Evolutionary conservation across 2,797 vertebrate genomes (phyloP).

Genomic region (Falco rusticolus): DNA sequence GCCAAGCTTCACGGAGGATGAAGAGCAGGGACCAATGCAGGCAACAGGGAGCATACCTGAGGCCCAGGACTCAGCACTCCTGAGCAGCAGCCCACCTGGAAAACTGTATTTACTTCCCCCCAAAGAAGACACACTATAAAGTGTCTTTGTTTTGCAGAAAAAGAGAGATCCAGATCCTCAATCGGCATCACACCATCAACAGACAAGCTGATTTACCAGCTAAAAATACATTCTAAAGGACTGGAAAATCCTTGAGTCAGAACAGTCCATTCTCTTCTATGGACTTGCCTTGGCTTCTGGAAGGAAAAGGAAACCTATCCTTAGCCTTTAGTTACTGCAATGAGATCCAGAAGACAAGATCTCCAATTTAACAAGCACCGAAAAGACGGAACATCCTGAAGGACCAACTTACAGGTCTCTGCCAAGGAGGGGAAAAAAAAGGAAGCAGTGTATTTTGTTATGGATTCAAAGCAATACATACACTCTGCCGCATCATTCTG

Average conservation of each 20-base stretch:
- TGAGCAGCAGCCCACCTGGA: not conserved
- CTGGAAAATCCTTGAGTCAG: not conserved
- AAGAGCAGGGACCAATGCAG: not conserved
- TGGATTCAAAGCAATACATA: not conserved
- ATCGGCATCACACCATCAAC: accelerated
- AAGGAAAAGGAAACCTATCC: not conserved
- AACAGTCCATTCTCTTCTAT: not conserved
- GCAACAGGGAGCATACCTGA: not conserved
- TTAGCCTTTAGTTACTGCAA: not conserved
- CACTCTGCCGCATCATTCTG: not conserved
- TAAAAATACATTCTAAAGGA: not conserved
- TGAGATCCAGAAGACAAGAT: not conserved
- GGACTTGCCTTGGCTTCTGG: not conserved
- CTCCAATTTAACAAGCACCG: not conserved
- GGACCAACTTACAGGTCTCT: not conserved
- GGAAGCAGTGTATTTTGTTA: not conserved
- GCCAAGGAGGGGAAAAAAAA: not conserved
- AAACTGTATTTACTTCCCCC: not conserved
- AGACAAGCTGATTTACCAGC: not conserved
- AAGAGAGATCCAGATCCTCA: not conserved
- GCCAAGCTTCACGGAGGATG: not conserved
- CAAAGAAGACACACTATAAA: not conserved
- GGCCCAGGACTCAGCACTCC: not conserved
- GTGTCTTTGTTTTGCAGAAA: not conserved
- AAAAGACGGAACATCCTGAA: not conserved